Evolutionary conservation across 2,888 invertebrate species (phyloP).

Genomic region (Dasypolia templi): DNA sequence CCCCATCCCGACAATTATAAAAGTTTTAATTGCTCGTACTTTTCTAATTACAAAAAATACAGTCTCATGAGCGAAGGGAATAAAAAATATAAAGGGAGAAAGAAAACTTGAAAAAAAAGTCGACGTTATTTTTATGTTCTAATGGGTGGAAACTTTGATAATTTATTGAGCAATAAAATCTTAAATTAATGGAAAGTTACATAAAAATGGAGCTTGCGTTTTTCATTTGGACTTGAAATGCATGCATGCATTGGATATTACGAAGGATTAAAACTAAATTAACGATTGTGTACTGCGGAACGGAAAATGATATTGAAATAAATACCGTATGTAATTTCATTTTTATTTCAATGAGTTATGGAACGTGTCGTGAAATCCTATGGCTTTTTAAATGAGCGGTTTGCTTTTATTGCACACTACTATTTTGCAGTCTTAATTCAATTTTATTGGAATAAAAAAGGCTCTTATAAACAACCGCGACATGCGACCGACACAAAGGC

Average conservation of each 20-base stretch:
- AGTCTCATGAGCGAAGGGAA: slow-evolving; percentile 83
- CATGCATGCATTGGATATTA: slow-evolving; percentile 52
- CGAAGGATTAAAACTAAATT: slow-evolving; percentile 46
- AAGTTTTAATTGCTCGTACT: slow-evolving; percentile 90
- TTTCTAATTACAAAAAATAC: slow-evolving; percentile 89
- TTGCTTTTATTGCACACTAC: slow-evolving; percentile 9
- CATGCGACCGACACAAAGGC: too few species aligned
- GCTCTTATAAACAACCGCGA: too few species aligned
- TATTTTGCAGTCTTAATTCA: not conserved
- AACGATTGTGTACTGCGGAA: slow-evolving; percentile 17
- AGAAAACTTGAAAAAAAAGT: slow-evolving; percentile 62
- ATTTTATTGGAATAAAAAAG: not conserved
- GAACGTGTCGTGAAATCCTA: slow-evolving; percentile 20
- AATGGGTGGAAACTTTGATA: slow-evolving; percentile 69
- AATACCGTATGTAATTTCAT: slow-evolving; percentile 32
- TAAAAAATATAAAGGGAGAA: slow-evolving; percentile 77
- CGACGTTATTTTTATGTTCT: slow-evolving; percentile 68
- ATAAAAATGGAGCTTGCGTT: slow-evolving; percentile 47
- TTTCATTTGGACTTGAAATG: slow-evolving; percentile 50
- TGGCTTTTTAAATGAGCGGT: not conserved
- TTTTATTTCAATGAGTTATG: slow-evolving; percentile 49
- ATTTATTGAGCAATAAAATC: slow-evolving; percentile 72
- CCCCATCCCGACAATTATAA: slow-evolving; percentile 88
- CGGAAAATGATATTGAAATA: slow-evolving; percentile 42
- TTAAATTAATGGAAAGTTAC: slow-evolving; percentile 63